A percentile compares a stretch with the other conserved stretches of the same genome.
These are phyloP conservation scores for Mormyrops attenuatus DNA, from an alignment of 2,797 vertebrate species.

Conservation along the genomic window DNA sequence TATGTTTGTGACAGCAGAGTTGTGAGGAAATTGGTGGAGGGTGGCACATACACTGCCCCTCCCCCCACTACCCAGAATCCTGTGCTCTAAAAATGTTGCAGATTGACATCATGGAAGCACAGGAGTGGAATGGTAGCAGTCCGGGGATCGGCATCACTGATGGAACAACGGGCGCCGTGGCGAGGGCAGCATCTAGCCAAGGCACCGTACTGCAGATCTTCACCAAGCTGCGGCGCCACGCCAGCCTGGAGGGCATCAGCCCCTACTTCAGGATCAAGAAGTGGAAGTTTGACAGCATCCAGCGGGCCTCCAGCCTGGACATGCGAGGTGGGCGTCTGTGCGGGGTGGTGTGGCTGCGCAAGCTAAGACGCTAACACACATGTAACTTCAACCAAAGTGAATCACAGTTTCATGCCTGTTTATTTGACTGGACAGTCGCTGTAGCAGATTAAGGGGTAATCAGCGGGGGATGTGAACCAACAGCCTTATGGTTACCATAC, in stretches of 20 bases:
- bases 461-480: neutral
- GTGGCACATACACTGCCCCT: neutral
- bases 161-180: constrained; percentile 33
- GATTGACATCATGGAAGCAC: constrained; percentile 56
- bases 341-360: no score
- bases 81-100: constrained; percentile 36
- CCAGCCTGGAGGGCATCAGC: constrained; percentile 88
- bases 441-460: neutral
- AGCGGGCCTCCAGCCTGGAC: constrained; percentile 87
- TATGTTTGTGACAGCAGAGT: neutral
- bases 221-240: constrained; percentile 80
- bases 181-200: constrained; percentile 45
- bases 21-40: neutral
- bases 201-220: constrained; percentile 81
- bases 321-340: constrained; percentile 72
- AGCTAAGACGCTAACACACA: neutral
- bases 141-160: neutral
- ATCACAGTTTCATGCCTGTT: neutral
- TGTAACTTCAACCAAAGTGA: neutral
- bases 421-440: neutral
- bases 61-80: neutral
- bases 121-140: constrained; percentile 31
- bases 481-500: neutral
- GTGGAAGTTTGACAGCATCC: constrained; percentile 86
- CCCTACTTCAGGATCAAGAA: constrained; percentile 86